Percentiles rank a stretch among this genome's conserved stretches.
Evolutionary conservation across 2,888 invertebrate species (phyloP).

Genomic region (Orthosia cruda): DNA sequence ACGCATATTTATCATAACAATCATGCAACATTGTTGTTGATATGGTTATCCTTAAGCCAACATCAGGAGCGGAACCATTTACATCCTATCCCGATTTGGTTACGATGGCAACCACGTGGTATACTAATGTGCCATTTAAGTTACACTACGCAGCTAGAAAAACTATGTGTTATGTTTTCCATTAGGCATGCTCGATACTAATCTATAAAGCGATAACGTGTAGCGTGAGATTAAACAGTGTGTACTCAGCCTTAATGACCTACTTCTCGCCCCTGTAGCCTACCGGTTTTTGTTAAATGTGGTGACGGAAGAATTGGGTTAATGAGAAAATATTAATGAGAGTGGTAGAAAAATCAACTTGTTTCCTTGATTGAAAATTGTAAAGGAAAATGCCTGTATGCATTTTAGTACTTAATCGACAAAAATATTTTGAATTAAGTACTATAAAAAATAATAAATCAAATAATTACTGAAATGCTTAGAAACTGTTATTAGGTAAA

Average conservation of each 20-base stretch:
- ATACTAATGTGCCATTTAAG: neutral
- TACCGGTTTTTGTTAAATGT: conserved; percentile 29
- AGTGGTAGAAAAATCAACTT: neutral
- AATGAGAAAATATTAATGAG: conserved; percentile 38
- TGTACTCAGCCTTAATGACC: conserved; percentile 41
- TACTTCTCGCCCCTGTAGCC: conserved; percentile 14
- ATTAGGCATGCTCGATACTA: conserved; percentile 28
- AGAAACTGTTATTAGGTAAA: too few species aligned
- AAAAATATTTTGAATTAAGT: too few species aligned
- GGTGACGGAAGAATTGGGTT: conserved; percentile 40
- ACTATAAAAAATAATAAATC: too few species aligned
- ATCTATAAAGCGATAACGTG: conserved; percentile 41
- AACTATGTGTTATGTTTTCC: conserved; percentile 8
- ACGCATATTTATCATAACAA: neutral
- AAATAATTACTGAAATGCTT: neutral
- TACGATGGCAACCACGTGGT: conserved; percentile 15
- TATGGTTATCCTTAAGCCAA: conserved; percentile 22
- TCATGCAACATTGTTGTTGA: too few species aligned
- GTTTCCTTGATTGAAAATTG: conserved; percentile 6
- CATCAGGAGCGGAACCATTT: conserved; percentile 26
- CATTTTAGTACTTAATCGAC: neutral
- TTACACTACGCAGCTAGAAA: neutral
- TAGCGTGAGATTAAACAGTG: conserved; percentile 51
- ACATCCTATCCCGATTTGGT: conserved; percentile 18
- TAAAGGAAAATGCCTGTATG: neutral